Evolutionary conservation across 2,888 invertebrate genomes (phyloP).

Genomic region (Geophilus truncorum): DNA sequence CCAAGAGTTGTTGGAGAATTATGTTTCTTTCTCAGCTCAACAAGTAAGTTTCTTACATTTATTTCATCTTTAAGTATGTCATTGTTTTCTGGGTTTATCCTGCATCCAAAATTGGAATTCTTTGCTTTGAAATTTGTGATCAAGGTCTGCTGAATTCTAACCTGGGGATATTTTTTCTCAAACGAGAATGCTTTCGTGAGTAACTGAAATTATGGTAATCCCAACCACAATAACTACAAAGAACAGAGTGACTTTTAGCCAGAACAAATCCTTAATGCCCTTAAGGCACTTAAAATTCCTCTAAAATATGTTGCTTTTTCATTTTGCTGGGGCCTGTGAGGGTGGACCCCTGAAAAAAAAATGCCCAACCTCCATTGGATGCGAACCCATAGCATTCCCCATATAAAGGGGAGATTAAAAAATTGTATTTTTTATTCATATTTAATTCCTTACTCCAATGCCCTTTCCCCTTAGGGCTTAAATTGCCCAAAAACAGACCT

Average conservation of each 20-base stretch:
- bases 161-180: background rate
- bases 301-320: background rate
- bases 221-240: background rate
- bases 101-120: background rate
- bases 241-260: background rate
- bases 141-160: no score
- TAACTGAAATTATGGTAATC: background rate
- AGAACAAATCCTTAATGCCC: background rate
- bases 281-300: background rate
- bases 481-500: background rate
- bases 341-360: no score
- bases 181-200: background rate
- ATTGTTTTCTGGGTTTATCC: background rate
- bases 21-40: slow-evolving; percentile 57
- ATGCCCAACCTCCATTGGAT: background rate
- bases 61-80: no score
- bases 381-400: background rate
- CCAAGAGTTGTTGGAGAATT: slow-evolving; percentile 45
- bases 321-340: background rate
- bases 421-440: background rate
- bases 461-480: background rate
- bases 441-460: background rate
- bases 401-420: background rate
- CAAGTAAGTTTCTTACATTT: slow-evolving; percentile 31
- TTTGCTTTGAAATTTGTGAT: no score